A percentile compares a stretch with the other conserved stretches of the same genome.
Conservation (phyloP, 2,113 vertebrate species). For the Ctenodactylus gundi region DNA sequence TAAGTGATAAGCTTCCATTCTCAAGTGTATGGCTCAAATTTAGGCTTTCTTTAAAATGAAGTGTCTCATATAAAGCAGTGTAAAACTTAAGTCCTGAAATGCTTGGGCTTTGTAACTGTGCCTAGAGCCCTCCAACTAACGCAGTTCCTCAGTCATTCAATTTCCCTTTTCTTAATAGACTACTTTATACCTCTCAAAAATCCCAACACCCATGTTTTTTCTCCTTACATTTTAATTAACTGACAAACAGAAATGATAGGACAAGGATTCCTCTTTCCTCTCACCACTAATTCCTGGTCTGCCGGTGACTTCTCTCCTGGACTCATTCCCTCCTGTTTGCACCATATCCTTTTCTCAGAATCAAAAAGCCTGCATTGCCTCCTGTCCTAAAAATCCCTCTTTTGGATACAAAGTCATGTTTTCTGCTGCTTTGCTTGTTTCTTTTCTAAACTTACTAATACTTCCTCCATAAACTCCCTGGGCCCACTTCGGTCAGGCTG, state of each 20-base stretch:
- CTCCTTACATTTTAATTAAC: constrained; percentile 43
- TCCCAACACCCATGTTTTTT: background rate
- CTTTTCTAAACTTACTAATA: background rate
- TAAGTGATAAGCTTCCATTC: background rate
- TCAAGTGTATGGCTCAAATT: background rate
- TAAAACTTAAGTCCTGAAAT: background rate
- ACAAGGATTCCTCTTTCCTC: background rate
- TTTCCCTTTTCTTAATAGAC: background rate
- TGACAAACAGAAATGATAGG: constrained; percentile 25
- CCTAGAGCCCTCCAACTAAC: background rate
- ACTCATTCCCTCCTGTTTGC: accelerated
- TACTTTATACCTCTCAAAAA: background rate
- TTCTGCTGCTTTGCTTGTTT: background rate
- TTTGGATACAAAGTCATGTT: background rate
- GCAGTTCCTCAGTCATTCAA: background rate
- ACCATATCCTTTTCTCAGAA: background rate
- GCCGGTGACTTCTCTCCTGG: background rate
- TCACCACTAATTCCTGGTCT: background rate
- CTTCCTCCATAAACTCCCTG: background rate
- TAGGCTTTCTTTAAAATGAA: background rate
- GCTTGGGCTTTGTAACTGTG: background rate
- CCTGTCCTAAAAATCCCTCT: background rate
- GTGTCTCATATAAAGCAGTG: background rate
- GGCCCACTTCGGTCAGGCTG: background rate
- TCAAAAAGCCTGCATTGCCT: background rate